Evolutionary conservation across 2,113 vertebrate species (phyloP).

Genomic region (Anas platyrhynchos): DNA sequence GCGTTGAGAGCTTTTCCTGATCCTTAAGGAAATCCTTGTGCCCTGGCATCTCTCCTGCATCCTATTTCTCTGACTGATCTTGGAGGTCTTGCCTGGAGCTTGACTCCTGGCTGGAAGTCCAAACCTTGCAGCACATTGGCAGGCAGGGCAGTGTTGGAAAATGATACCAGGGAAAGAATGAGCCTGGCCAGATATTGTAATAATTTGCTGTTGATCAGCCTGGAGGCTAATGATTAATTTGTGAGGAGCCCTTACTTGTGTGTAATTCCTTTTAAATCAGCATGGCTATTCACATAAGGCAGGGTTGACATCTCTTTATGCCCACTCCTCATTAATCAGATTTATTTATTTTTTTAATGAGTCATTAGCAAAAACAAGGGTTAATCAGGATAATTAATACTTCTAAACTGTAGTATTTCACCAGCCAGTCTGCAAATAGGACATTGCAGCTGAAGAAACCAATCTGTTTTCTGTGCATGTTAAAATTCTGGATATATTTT

Average conservation of each 20-base stretch:
- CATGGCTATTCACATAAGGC: not conserved
- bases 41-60: accelerated
- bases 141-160: not conserved
- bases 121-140: not conserved
- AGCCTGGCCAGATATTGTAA: not conserved
- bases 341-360: not conserved
- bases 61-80: not conserved
- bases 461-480: not conserved
- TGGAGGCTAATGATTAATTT: not conserved
- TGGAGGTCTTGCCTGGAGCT: not conserved
- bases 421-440: not conserved
- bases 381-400: not conserved
- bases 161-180: not conserved
- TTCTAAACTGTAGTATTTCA: not conserved
- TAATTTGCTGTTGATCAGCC: not conserved
- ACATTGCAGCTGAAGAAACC: not conserved
- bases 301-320: not conserved
- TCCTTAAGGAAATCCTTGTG: not conserved
- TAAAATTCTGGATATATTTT: slow-evolving; percentile 20
- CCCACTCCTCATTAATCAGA: not conserved
- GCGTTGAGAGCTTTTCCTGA: not conserved
- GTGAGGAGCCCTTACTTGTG: not conserved
- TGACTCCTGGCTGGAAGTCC: not conserved
- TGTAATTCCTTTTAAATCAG: not conserved
- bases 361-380: not conserved